Percentiles rank a stretch among this genome's conserved stretches.
phyloP scores from a whole-genome alignment of 2,113 vertebrate species.

The Anarrhichthys ocellatus region DNA sequence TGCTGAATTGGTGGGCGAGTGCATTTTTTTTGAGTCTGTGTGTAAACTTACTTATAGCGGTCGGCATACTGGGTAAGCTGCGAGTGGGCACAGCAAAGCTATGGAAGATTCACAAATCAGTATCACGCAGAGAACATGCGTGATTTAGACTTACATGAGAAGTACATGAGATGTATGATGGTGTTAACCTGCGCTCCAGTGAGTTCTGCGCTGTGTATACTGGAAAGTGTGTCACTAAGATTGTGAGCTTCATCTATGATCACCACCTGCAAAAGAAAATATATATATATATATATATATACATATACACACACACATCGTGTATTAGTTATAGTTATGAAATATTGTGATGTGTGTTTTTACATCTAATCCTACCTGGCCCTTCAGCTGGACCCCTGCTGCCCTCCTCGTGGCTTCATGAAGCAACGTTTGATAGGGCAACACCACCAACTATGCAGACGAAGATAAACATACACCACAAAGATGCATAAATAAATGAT shows the following conservation, averaged over 20 bases:
- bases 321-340: not conserved
- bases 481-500: not conserved
- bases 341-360: not conserved
- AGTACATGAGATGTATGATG: not conserved
- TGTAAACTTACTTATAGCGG: constrained; percentile 88
- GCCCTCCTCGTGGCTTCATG: constrained; percentile 91
- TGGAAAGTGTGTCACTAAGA: constrained; percentile 92
- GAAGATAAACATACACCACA: constrained; percentile 16
- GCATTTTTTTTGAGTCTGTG: not conserved
- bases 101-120: constrained; percentile 34
- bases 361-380: constrained; percentile 81
- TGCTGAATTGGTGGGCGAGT: not conserved
- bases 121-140: not conserved
- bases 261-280: constrained; percentile 63
- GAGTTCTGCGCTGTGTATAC: constrained; percentile 90
- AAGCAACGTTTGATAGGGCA: constrained; percentile 96
- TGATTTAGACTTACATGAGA: not conserved
- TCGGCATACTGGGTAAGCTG: constrained; percentile 94
- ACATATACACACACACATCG: not conserved
- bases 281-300: not conserved
- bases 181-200: constrained; percentile 89
- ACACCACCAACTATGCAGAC: constrained; percentile 90
- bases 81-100: constrained; percentile 94
- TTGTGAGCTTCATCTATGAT: constrained; percentile 98
- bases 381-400: constrained; percentile 91